Percentiles rank a stretch among this genome's conserved stretches.
These are phyloP conservation scores for Myripristis murdjan DNA, from an alignment of 2,797 vertebrate genomes.

Conservation along the genomic window DNA sequence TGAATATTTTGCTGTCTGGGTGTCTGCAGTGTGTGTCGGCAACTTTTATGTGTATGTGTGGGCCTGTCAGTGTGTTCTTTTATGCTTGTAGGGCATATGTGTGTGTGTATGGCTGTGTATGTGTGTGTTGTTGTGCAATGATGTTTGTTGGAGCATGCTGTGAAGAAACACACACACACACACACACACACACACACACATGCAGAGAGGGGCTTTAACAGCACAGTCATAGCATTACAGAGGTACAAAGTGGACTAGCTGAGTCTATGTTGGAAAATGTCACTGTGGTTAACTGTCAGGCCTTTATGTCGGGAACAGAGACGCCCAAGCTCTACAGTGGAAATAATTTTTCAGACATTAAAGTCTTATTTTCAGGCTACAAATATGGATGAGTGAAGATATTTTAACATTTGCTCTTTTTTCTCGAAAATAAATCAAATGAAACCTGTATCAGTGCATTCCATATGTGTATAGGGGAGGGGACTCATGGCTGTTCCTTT, in stretches of 20 bases:
- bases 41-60: slow-evolving; percentile 12
- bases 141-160: neutral
- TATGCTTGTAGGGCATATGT: slow-evolving; percentile 22
- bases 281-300: too few species aligned
- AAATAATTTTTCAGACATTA: too few species aligned
- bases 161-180: too few species aligned
- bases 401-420: too few species aligned
- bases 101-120: slow-evolving; percentile 9
- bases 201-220: neutral
- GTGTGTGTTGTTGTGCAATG: neutral
- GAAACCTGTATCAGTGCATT: neutral
- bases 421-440: neutral
- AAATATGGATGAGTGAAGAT: too few species aligned
- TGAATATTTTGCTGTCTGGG: slow-evolving; percentile 53
- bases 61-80: neutral
- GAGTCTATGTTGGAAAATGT: too few species aligned
- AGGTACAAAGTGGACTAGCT: too few species aligned
- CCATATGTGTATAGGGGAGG: neutral
- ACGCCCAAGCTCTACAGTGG: too few species aligned
- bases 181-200: slow-evolving; percentile 12
- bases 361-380: too few species aligned
- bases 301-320: too few species aligned
- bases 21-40: slow-evolving; percentile 33
- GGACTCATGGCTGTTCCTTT: neutral
- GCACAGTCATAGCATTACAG: too few species aligned